phyloP scores from a whole-genome alignment of 2,797 vertebrate genomes.

The Brachymystax lenok region DNA sequence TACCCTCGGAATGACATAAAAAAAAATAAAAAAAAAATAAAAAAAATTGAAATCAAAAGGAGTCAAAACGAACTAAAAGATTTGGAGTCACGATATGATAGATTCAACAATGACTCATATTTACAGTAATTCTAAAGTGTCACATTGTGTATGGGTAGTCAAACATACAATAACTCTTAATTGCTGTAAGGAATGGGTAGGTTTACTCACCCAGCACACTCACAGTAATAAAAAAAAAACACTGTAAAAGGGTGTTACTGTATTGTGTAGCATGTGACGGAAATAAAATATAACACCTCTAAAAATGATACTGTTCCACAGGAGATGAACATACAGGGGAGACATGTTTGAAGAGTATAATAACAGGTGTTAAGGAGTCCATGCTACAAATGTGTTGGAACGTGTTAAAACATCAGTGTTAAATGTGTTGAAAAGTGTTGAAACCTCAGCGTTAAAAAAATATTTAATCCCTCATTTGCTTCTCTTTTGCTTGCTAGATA shows the following conservation, averaged over 20 bases:
- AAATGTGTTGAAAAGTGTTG: background rate
- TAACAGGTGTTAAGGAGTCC: background rate
- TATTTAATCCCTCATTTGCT: background rate
- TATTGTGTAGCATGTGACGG: slow-evolving; percentile 5
- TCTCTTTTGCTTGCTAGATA: slow-evolving; percentile 14
- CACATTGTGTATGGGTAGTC: background rate
- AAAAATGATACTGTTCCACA: background rate
- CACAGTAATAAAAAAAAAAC: background rate
- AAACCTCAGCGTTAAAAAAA: background rate
- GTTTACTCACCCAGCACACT: background rate
- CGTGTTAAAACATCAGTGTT: too few species aligned
- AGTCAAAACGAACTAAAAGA: background rate
- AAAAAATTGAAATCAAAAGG: background rate
- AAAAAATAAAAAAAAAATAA: background rate
- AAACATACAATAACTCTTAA: background rate
- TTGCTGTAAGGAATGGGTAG: background rate
- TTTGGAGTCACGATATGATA: background rate
- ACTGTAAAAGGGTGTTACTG: slow-evolving; percentile 11
- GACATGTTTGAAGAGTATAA: background rate
- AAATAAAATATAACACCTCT: background rate
- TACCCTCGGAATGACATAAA: background rate
- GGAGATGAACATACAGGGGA: background rate
- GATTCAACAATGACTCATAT: background rate
- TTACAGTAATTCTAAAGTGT: background rate
- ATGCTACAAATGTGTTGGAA: background rate